Evolutionary conservation across 2,113 vertebrate species (phyloP).

Genomic region (Misgurnus mizolepis): DNA sequence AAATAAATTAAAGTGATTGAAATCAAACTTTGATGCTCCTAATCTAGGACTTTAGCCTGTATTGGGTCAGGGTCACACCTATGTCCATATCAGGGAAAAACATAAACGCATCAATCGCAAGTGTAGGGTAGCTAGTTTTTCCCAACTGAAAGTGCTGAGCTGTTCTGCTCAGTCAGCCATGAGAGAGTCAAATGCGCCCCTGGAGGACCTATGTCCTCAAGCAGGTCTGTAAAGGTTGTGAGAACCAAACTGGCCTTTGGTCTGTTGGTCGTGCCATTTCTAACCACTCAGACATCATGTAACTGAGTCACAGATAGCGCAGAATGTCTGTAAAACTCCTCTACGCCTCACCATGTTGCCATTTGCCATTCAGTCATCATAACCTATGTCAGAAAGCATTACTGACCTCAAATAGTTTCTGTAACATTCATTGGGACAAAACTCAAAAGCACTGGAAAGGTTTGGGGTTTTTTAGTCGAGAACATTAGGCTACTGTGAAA

Average conservation of each 20-base stretch:
- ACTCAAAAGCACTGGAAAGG: slow-evolving; percentile 1
- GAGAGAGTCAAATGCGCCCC: background rate
- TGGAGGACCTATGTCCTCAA: slow-evolving; percentile 2
- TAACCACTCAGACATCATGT: background rate
- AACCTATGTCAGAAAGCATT: background rate
- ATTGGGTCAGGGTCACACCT: background rate
- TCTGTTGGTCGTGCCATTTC: background rate
- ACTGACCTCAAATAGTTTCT: slow-evolving; percentile 5
- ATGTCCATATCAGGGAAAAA: background rate
- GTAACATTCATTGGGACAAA: slow-evolving; percentile 12
- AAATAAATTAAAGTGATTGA: too few relatives aligned
- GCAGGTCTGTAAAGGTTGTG: slow-evolving; percentile 32
- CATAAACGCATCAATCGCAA: background rate
- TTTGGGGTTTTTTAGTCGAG: background rate
- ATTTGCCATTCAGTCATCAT: slow-evolving; percentile 23
- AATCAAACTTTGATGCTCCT: too few relatives aligned
- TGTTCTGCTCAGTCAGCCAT: background rate
- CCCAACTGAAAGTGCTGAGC: background rate
- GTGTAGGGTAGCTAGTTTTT: background rate
- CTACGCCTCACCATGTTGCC: background rate
- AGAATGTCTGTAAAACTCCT: slow-evolving; percentile 21
- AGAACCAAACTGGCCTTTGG: slow-evolving; percentile 28
- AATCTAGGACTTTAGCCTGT: too few relatives aligned
- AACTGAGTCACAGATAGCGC: slow-evolving; percentile 20
- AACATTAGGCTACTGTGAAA: background rate